These are phyloP conservation scores for Dasypogon diadema DNA, from an alignment of 2,888 invertebrate genomes.

Conservation along the genomic window DNA sequence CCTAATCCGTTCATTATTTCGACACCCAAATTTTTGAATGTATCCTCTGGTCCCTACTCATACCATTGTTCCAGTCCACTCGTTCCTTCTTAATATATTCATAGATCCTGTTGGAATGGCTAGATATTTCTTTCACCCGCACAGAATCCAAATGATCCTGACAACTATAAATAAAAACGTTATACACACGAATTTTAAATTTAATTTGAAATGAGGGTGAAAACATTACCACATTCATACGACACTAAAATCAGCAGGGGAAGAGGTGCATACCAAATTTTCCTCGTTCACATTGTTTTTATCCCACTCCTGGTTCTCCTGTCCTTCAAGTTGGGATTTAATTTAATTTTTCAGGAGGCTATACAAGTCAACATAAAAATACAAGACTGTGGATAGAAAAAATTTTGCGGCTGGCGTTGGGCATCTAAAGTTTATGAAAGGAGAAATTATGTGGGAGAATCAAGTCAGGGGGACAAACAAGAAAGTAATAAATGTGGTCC, in stretches of 20 bases:
- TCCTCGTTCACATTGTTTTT: slow-evolving; percentile 18
- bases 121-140: background rate
- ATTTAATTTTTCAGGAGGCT: slow-evolving; percentile 54
- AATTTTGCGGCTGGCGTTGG: slow-evolving; percentile 33
- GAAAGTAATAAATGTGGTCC: slow-evolving; percentile 54
- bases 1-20: too few relatives aligned
- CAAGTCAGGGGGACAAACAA: slow-evolving; percentile 20
- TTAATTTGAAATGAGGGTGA: slow-evolving; percentile 25
- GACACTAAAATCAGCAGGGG: slow-evolving; percentile 22
- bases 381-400: slow-evolving; percentile 18
- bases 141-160: slow-evolving; percentile 1
- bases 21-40: too few relatives aligned
- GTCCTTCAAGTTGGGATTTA: slow-evolving; percentile 51
- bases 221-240: slow-evolving; percentile 18
- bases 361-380: slow-evolving; percentile 48
- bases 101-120: too few relatives aligned
- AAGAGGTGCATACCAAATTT: background rate
- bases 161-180: slow-evolving; percentile 37
- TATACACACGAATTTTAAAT: slow-evolving; percentile 32
- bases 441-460: slow-evolving; percentile 49
- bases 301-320: slow-evolving; percentile 1
- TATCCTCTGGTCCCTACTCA: too few relatives aligned
- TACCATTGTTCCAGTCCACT: too few relatives aligned
- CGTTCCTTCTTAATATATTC: too few relatives aligned
- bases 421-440: slow-evolving; percentile 50